Percentiles rank a stretch among this genome's conserved stretches.
phyloP scores from a whole-genome alignment of 2,113 vertebrate genomes.

The Chionodraco myersi region DNA sequence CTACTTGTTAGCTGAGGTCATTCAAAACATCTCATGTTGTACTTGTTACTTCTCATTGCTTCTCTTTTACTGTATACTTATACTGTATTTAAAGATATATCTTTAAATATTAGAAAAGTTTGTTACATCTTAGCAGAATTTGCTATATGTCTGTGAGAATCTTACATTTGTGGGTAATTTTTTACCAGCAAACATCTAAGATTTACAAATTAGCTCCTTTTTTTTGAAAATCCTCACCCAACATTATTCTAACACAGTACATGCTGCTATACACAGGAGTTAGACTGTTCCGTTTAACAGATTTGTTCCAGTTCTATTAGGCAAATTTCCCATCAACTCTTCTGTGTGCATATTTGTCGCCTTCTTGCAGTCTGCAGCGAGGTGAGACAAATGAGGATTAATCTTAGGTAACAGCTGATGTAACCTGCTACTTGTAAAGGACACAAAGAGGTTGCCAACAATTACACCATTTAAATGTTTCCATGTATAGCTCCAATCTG shows the following conservation, averaged over 20 bases:
- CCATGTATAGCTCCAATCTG: not conserved
- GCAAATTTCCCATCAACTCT: slow-evolving; percentile 1
- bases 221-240: not conserved
- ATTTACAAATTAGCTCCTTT: not conserved
- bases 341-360: slow-evolving; percentile 18
- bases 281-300: slow-evolving; percentile 3
- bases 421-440: not conserved
- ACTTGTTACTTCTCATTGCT: not conserved
- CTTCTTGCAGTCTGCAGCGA: not conserved
- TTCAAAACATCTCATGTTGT: not conserved
- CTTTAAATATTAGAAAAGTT: not conserved
- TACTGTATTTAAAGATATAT: too few relatives aligned
- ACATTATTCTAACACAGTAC: not conserved
- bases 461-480: not conserved
- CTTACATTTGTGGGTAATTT: not conserved
- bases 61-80: not conserved
- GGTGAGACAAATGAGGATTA: not conserved
- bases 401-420: not conserved
- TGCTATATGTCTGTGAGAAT: not conserved
- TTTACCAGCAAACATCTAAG: not conserved
- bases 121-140: not conserved
- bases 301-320: slow-evolving; percentile 21
- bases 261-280: too few relatives aligned
- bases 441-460: not conserved
- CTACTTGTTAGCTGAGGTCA: not conserved